phyloP scores from a whole-genome alignment of 2,113 vertebrate species.

The Proteles cristata region DNA sequence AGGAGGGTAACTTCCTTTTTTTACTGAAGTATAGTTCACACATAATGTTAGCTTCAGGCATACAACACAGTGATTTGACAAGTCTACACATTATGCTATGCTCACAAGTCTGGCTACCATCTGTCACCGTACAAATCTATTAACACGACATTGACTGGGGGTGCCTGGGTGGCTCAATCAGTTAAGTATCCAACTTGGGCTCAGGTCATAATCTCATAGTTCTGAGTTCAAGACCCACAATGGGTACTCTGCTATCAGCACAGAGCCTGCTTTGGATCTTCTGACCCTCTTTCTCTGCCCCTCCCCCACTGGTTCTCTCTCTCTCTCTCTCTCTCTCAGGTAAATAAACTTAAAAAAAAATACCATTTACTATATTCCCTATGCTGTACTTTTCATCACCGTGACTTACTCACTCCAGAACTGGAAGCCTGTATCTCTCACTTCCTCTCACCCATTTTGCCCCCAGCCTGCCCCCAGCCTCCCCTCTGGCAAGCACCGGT shows the following conservation, averaged over 20 bases:
- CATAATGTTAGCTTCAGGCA: background rate
- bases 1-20: background rate
- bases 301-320: too few species aligned
- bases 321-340: too few species aligned
- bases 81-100: background rate
- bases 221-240: too few species aligned
- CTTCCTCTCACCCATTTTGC: background rate
- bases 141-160: background rate
- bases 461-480: background rate
- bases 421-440: background rate
- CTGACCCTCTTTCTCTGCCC: too few species aligned
- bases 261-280: too few species aligned
- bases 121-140: background rate
- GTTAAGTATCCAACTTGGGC: too few species aligned
- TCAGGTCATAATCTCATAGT: too few species aligned
- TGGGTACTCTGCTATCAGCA: too few species aligned
- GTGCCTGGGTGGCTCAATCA: too few species aligned
- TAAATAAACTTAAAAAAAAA: too few species aligned
- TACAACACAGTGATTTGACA: background rate
- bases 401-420: background rate
- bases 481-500: background rate
- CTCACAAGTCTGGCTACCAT: background rate
- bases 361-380: background rate
- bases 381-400: background rate
- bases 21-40: background rate